These are phyloP conservation scores for Bombus waltoni DNA, from an alignment of 1,140 invertebrate species.

Conservation along the genomic window DNA sequence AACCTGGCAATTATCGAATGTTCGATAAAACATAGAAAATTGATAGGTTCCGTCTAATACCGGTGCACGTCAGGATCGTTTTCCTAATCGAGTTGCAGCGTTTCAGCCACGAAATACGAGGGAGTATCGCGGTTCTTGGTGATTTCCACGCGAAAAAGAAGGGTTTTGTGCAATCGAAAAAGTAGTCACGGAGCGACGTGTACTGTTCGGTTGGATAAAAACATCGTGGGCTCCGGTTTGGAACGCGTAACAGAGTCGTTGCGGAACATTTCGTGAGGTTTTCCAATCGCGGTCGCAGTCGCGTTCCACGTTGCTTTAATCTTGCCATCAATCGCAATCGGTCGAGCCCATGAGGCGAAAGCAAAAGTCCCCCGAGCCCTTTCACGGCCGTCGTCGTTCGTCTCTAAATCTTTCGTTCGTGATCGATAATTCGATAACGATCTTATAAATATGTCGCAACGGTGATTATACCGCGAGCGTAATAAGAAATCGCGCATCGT, in stretches of 20 bases:
- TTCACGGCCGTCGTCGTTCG: slow-evolving; percentile 11
- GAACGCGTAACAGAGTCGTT: slow-evolving; percentile 7
- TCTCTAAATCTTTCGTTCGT: not conserved
- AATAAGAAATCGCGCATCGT: not conserved
- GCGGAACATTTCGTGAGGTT: slow-evolving; percentile 33
- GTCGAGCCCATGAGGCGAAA: slow-evolving; percentile 51
- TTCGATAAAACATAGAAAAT: not conserved
- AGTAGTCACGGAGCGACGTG: slow-evolving; percentile 28
- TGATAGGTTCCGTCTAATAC: not conserved
- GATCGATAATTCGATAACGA: too few species aligned
- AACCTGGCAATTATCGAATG: not conserved
- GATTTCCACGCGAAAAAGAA: slow-evolving; percentile 7
- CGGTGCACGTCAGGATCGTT: not conserved
- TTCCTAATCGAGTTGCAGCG: not conserved
- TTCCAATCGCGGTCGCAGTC: slow-evolving; percentile 44
- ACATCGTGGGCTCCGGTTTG: not conserved
- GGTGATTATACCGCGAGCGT: too few species aligned
- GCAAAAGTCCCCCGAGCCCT: slow-evolving; percentile 43
- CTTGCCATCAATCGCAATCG: slow-evolving; percentile 60
- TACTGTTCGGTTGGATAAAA: not conserved
- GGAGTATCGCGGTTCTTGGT: not conserved
- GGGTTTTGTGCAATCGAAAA: slow-evolving; percentile 29
- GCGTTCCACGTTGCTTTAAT: slow-evolving; percentile 53
- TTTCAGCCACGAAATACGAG: not conserved
- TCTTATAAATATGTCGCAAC: not conserved